These are phyloP conservation scores for Odontamblyopus rebecca DNA, from an alignment of 2,797 vertebrate species.

Conservation along the genomic window DNA sequence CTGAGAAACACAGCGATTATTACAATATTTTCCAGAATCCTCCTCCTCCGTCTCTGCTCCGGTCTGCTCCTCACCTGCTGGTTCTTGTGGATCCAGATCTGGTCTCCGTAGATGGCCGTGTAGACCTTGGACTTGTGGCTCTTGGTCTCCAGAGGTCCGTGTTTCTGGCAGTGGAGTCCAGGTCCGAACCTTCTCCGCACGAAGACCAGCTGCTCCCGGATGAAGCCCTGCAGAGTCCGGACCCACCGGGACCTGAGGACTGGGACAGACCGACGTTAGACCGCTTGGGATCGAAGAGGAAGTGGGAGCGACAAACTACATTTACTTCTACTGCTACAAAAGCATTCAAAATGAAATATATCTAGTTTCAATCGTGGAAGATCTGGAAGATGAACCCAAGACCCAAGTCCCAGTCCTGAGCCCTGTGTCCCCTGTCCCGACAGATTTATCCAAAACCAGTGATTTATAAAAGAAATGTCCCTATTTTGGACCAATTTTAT, in stretches of 20 bases:
- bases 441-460: too few relatives aligned
- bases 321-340: background rate
- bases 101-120: conserved; percentile 84
- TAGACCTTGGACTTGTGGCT: conserved; percentile 93
- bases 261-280: conserved; percentile 43
- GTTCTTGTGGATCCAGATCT: conserved; percentile 93
- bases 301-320: background rate
- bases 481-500: too few relatives aligned
- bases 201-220: conserved; percentile 85
- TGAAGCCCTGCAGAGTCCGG: conserved; percentile 84
- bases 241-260: conserved; percentile 88
- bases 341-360: too few relatives aligned
- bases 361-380: too few relatives aligned
- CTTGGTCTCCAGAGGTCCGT: conserved; percentile 87
- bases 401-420: too few relatives aligned
- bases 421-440: too few relatives aligned
- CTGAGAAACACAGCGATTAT: conserved; percentile 58
- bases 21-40: background rate
- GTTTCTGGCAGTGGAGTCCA: conserved; percentile 84
- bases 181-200: conserved; percentile 75
- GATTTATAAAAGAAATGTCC: too few relatives aligned
- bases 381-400: too few relatives aligned
- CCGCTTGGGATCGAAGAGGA: background rate
- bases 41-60: background rate
- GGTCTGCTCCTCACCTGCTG: conserved; percentile 82